Percentiles rank a stretch among this genome's conserved stretches.
Evolutionary conservation across 2,113 vertebrate genomes (phyloP).

Genomic region (Mungos mungo): DNA sequence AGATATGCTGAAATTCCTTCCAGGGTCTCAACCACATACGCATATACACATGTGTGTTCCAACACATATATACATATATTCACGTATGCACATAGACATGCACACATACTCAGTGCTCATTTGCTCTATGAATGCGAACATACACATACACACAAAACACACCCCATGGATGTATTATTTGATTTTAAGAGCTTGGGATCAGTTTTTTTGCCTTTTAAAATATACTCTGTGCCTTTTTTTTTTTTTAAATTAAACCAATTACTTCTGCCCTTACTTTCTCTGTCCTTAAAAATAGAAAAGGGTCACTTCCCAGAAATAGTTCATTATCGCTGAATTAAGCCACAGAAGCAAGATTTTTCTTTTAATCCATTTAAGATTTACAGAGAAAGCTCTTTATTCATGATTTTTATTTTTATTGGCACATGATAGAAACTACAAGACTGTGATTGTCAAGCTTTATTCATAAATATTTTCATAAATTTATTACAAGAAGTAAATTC

Average conservation of each 20-base stretch:
- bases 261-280: not conserved
- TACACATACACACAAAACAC: not conserved
- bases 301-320: not conserved
- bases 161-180: not conserved
- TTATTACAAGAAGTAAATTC: not conserved
- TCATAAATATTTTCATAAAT: conserved; percentile 1
- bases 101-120: not conserved
- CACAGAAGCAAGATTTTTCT: not conserved
- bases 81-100: too few relatives aligned
- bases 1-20: not conserved
- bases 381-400: not conserved
- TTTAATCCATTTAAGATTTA: not conserved
- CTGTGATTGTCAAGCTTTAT: not conserved
- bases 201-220: not conserved
- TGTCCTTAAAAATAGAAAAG: not conserved
- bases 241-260: not conserved
- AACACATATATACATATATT: not conserved
- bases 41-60: not conserved
- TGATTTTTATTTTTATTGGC: not conserved
- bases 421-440: not conserved
- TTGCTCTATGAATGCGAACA: not conserved
- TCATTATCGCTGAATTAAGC: not conserved
- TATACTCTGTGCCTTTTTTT: not conserved
- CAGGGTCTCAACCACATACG: not conserved
- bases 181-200: not conserved